Evolutionary conservation across 1,140 invertebrate species (phyloP).

Genomic region (Zaprionus capensis): DNA sequence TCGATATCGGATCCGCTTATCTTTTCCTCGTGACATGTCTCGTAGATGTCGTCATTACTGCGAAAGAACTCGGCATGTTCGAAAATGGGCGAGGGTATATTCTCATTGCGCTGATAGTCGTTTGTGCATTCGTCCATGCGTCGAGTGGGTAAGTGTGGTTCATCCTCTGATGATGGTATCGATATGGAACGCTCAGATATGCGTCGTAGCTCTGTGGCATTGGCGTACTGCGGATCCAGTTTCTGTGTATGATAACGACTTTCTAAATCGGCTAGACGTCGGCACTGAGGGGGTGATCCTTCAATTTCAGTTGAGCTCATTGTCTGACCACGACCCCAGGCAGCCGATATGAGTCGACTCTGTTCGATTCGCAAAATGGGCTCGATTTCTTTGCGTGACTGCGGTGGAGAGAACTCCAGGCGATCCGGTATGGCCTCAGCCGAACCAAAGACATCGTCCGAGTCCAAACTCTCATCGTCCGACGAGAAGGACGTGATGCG

Average conservation of each 20-base stretch:
- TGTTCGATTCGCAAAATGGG: slow-evolving; percentile 89
- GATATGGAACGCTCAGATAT: slow-evolving; percentile 89
- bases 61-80: slow-evolving; percentile 87
- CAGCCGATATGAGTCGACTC: slow-evolving; percentile 87
- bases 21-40: slow-evolving; percentile 81
- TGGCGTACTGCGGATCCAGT: slow-evolving; percentile 86
- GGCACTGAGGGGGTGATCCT: slow-evolving; percentile 88
- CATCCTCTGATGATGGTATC: slow-evolving; percentile 89
- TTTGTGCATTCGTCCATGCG: slow-evolving; percentile 85
- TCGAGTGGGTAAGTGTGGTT: slow-evolving; percentile 84
- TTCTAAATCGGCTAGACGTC: slow-evolving; percentile 86
- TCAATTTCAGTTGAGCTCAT: slow-evolving; percentile 90
- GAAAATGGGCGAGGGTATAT: slow-evolving; percentile 86
- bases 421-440: slow-evolving; percentile 88
- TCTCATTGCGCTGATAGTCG: slow-evolving; percentile 87
- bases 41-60: slow-evolving; percentile 86
- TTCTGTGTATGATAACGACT: slow-evolving; percentile 87
- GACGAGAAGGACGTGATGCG: slow-evolving; percentile 89
- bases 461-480: slow-evolving; percentile 89
- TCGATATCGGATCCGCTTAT: slow-evolving; percentile 76
- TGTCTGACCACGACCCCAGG: slow-evolving; percentile 88
- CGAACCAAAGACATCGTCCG: slow-evolving; percentile 89
- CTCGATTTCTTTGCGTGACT: slow-evolving; percentile 89
- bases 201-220: slow-evolving; percentile 87
- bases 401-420: slow-evolving; percentile 89